phyloP scores from a whole-genome alignment of 2,888 invertebrate species.

The Parnassius mnemosyne region DNA sequence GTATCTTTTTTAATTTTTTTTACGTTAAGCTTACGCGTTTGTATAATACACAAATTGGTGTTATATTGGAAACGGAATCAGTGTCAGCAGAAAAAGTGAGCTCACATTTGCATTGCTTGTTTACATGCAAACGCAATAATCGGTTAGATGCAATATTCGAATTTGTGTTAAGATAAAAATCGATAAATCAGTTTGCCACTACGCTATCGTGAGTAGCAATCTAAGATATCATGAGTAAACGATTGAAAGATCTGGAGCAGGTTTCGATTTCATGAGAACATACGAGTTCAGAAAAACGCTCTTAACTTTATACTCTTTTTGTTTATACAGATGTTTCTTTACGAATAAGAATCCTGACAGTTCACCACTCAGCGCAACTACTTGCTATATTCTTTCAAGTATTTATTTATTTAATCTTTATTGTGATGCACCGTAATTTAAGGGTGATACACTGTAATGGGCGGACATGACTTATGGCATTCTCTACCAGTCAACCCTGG shows the following conservation, averaged over 20 bases:
- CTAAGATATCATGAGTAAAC: not conserved
- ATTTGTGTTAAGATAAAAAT: conserved; percentile 15
- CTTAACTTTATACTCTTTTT: not conserved
- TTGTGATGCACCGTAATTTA: too few relatives aligned
- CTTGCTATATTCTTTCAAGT: too few relatives aligned
- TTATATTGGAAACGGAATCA: not conserved
- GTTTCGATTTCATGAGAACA: conserved; percentile 20
- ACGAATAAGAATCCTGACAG: not conserved
- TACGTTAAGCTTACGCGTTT: conserved; percentile 1
- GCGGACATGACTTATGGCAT: too few relatives aligned
- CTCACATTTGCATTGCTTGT: not conserved
- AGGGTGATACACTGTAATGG: too few relatives aligned
- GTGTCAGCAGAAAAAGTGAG: conserved; percentile 11
- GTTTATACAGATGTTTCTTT: not conserved
- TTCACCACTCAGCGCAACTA: not conserved
- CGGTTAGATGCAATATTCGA: conserved; percentile 1
- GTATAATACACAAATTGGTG: conserved; percentile 11
- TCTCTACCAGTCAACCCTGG: too few relatives aligned
- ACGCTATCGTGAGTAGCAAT: not conserved
- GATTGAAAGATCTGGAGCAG: conserved; percentile 19
- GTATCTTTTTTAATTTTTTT: conserved; percentile 2
- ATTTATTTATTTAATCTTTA: too few relatives aligned
- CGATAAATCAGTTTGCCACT: conserved; percentile 15
- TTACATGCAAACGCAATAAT: not conserved
- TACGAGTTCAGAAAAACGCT: not conserved